phyloP scores from a whole-genome alignment of 1,140 invertebrate species.

The Maniola jurtina region DNA sequence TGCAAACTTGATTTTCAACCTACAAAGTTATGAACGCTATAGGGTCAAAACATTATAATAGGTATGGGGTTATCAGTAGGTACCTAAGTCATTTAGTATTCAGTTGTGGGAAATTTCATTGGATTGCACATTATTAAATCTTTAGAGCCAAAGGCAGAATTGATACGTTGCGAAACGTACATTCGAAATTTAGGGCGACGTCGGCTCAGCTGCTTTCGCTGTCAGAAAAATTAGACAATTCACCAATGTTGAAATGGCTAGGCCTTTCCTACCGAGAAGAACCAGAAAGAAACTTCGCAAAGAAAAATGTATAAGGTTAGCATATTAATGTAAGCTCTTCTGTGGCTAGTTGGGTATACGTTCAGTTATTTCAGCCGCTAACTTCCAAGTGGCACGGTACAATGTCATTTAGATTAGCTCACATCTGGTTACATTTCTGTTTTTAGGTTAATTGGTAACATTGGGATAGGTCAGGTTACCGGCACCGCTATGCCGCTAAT shows the following conservation, averaged over 20 bases:
- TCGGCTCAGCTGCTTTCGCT: too few species aligned
- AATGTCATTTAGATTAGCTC: constrained; percentile 22
- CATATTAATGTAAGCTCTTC: not conserved
- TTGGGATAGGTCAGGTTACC: constrained; percentile 35
- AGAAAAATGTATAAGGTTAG: not conserved
- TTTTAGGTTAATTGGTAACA: constrained; percentile 28
- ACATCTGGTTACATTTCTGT: constrained; percentile 13
- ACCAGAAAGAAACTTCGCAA: too few species aligned
- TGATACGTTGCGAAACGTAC: too few species aligned
- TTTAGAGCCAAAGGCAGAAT: too few species aligned
- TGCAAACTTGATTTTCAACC: constrained; percentile 27
- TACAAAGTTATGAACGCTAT: not conserved
- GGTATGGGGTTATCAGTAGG: not conserved
- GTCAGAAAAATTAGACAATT: too few species aligned
- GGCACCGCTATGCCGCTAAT: constrained; percentile 18
- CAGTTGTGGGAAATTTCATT: not conserved
- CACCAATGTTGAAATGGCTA: too few species aligned
- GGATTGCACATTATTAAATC: not conserved
- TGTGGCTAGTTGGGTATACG: not conserved
- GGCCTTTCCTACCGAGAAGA: too few species aligned
- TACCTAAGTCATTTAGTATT: too few species aligned
- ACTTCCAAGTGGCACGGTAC: constrained; percentile 11
- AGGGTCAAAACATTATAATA: not conserved
- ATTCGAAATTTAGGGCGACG: too few species aligned
- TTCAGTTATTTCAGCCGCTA: not conserved